A percentile compares a stretch with the other conserved stretches of the same genome.
Conservation (phyloP, 2,797 vertebrate species). For the Natrix natrix region DNA sequence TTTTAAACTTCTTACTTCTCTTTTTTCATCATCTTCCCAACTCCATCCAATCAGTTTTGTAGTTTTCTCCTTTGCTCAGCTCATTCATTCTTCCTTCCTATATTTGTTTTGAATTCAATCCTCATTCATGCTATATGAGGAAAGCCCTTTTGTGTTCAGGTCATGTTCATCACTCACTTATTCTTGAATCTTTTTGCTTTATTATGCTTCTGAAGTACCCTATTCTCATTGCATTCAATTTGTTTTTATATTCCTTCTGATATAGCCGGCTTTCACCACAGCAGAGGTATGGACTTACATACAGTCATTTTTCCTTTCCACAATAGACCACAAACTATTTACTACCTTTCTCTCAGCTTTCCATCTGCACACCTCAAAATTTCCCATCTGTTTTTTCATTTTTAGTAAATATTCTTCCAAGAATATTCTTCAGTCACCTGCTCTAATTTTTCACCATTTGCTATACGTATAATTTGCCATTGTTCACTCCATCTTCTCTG, state of each 20-base stretch:
- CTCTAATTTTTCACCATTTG: neutral
- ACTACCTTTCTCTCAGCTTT: neutral
- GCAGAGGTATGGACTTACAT: neutral
- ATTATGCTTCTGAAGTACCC: neutral
- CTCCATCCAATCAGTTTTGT: neutral
- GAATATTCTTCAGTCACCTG: neutral
- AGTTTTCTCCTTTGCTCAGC: neutral
- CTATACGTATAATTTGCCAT: neutral
- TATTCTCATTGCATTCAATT: neutral
- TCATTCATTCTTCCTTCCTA: neutral
- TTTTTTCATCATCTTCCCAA: neutral
- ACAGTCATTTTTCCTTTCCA: neutral
- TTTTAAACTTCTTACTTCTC: neutral
- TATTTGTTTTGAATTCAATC: neutral
- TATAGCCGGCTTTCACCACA: neutral
- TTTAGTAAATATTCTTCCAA: neutral
- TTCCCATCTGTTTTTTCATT: neutral
- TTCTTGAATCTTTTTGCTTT: neutral
- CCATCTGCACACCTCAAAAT: neutral
- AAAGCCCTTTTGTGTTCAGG: neutral
- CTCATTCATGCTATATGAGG: neutral
- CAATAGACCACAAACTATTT: neutral
- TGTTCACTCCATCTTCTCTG: neutral
- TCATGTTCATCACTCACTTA: neutral
- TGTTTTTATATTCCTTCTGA: neutral